Conservation (phyloP, 1,140 invertebrate species). For the Calliphora vicina region DNA sequence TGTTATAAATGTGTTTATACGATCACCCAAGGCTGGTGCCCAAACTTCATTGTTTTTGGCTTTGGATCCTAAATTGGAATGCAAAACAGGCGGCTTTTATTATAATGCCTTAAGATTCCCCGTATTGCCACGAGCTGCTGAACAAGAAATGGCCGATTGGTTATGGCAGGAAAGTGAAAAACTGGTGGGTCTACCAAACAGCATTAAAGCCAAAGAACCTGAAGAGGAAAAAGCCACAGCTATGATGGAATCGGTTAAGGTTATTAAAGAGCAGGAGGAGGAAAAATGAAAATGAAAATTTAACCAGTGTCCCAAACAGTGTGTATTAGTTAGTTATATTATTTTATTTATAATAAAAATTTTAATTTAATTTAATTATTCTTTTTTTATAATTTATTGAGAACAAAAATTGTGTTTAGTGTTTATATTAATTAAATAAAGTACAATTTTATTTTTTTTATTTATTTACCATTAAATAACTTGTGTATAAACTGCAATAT, state of each 20-base stretch:
- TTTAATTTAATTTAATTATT: neutral
- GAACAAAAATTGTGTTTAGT: neutral
- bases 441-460: neutral
- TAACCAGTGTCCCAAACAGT: neutral
- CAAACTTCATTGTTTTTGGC: slow-evolving; percentile 84
- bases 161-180: slow-evolving; percentile 73
- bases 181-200: slow-evolving; percentile 46
- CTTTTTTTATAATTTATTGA: neutral
- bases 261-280: neutral
- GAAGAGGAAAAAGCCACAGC: neutral
- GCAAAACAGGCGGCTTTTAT: slow-evolving; percentile 68
- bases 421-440: neutral
- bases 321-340: neutral
- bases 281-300: neutral
- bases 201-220: neutral
- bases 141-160: slow-evolving; percentile 68
- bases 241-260: slow-evolving; percentile 23
- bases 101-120: slow-evolving; percentile 68
- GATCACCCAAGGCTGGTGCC: slow-evolving; percentile 35
- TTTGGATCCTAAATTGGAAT: slow-evolving; percentile 74
- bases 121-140: slow-evolving; percentile 56
- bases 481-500: no score
- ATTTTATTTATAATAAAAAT: neutral
- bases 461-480: no score
- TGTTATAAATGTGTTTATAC: neutral